Base-by-base conservation (phyloP, 2,888 invertebrate genomes). In the Troides aeacus region DNA sequence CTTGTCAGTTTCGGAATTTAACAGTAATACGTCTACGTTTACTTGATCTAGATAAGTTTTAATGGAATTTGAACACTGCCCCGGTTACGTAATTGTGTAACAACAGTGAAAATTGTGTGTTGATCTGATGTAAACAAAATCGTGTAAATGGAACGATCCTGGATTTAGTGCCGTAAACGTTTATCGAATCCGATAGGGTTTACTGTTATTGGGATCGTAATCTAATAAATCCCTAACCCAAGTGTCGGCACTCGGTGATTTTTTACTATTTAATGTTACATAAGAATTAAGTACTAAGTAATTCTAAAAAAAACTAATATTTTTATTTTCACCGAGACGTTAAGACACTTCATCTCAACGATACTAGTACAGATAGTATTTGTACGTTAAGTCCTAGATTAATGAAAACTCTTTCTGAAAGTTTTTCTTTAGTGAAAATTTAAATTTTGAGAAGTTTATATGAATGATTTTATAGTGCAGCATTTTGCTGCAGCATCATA, bases 21-120 rank as follows among this genome's bases (percentile, higher is more conserved):
- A 21, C 17, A 42, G 23, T 46, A 59, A 58, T 21, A 65, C 21
- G 57, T 59, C 39, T 53, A 67, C 12, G 66, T 66, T 66, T 46
- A 62, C 56, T 67, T 42, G 62, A 24, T 62, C 56, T 66, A 39
- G 50, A 62, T 56, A 66, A 66, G 39, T 59, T 50, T 18, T 60
- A 60, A 60, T 66, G 46, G 21, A 65, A 59, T 66, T 50, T n/a
- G 10, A n/a, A 59, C 42, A 58, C 46, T 39, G 21, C 17, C n/a
- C 12, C 24, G 64, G 30, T 42, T 42, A n/a, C 57, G 24, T 64
- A 21, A 58, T 64, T 42, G 57, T 58, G 23, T 64, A 42, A 42
- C 23, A 42, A 64, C 39, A 12, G 17, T 36, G 56, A 39, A 64
- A 36, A 23, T 64, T 64, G 53, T 23, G 4, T 30, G 30, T 24